phyloP scores from a whole-genome alignment of 2,113 vertebrate genomes.

The Calyptommatus sinebrachiatus region DNA sequence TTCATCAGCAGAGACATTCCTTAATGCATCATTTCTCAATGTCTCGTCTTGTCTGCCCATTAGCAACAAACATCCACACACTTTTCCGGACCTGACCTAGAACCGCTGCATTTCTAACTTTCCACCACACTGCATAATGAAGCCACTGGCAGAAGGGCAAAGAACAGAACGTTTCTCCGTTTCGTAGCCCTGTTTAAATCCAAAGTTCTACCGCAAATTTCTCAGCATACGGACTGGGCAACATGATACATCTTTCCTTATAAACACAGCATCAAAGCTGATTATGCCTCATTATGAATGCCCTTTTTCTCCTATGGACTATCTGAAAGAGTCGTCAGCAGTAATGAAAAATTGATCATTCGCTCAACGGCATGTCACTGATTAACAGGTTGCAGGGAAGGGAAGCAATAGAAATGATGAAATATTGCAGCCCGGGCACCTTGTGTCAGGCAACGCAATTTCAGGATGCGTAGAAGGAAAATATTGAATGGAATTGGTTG shows the following conservation, averaged over 20 bases:
- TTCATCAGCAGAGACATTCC: neutral
- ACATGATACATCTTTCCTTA: constrained; percentile 26
- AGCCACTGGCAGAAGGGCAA: too few relatives aligned
- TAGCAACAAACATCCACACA: neutral
- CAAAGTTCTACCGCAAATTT: constrained; percentile 12
- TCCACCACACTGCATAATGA: neutral
- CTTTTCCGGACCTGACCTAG: neutral
- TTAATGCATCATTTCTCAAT: neutral
- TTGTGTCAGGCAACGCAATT: neutral
- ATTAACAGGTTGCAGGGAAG: constrained; percentile 24
- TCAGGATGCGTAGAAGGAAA: neutral
- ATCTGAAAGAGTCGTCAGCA: constrained; percentile 23
- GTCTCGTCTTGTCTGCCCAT: neutral
- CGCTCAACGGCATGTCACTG: constrained; percentile 19
- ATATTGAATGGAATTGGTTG: neutral
- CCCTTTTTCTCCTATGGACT: constrained; percentile 11
- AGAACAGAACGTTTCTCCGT: neutral
- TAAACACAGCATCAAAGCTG: constrained; percentile 16
- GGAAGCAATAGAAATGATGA: neutral
- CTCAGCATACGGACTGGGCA: constrained; percentile 12
- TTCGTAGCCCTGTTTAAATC: neutral
- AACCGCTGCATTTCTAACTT: neutral
- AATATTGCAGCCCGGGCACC: neutral
- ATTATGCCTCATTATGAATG: constrained; percentile 33
- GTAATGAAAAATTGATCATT: constrained; percentile 42